Conservation (phyloP, 1,140 invertebrate species). For the Polypedilum vanderplanki region DNA sequence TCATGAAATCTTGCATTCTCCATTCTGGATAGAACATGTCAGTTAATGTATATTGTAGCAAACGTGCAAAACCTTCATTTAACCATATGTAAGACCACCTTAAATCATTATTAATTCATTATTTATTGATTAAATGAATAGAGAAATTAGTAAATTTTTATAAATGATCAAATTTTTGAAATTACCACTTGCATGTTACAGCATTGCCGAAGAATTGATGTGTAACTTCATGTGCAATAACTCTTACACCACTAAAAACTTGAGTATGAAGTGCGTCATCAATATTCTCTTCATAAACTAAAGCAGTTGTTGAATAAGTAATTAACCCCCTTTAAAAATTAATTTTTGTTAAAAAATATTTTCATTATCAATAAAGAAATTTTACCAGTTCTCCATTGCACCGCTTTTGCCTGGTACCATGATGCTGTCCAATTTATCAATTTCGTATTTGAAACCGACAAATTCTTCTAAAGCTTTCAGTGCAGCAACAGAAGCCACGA, state of each 20-base stretch:
- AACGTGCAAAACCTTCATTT: conserved; percentile 63
- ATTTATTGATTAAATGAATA: conserved; percentile 24
- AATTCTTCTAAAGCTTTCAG: conserved; percentile 21
- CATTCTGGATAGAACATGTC: conserved; percentile 52
- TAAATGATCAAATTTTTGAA: conserved; percentile 38
- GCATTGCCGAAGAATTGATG: conserved; percentile 68
- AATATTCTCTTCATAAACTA: background rate
- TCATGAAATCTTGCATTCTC: conserved; percentile 72
- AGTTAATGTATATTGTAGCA: conserved; percentile 42
- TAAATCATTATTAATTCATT: no score
- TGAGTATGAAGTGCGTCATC: background rate
- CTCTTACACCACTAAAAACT: background rate
- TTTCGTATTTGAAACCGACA: background rate
- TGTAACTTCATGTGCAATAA: background rate
- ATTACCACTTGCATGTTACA: conserved; percentile 51
- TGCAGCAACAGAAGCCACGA: background rate
- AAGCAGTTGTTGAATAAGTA: background rate
- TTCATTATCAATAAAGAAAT: background rate
- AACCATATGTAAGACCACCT: conserved; percentile 52
- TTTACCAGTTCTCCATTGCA: conserved; percentile 15
- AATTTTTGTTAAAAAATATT: background rate
- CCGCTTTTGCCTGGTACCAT: background rate
- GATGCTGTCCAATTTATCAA: background rate
- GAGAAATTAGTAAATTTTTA: background rate
- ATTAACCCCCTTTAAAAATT: background rate